Evolutionary conservation across 2,888 invertebrate species (phyloP).

Genomic region (Stenichneumon culpator): DNA sequence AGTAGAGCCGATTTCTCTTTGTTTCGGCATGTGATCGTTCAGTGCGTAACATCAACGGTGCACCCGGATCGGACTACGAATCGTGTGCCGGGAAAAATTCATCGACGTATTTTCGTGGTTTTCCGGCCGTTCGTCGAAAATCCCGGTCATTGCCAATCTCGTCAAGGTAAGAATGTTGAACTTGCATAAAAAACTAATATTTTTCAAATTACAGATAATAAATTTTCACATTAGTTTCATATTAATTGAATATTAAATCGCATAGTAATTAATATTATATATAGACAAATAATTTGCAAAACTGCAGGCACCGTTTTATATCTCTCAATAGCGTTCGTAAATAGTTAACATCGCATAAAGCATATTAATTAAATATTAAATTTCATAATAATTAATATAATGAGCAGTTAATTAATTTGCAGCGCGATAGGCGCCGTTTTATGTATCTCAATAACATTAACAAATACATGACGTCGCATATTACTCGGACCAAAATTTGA

Average conservation of each 20-base stretch:
- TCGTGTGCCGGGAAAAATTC: neutral
- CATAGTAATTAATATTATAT: no score
- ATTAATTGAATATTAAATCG: no score
- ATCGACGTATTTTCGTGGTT: neutral
- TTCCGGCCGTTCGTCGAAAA: neutral
- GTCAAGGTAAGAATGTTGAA: neutral
- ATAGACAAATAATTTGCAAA: no score
- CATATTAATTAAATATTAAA: neutral
- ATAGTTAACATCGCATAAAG: no score
- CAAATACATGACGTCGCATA: no score
- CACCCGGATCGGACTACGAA: neutral
- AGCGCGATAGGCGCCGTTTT: no score
- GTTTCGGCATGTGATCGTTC: neutral
- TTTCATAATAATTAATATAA: neutral
- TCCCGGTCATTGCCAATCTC: neutral
- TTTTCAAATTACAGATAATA: neutral
- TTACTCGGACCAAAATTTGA: no score
- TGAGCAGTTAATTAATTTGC: no score
- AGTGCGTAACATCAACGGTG: neutral
- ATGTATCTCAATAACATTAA: no score
- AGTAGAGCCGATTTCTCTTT: neutral
- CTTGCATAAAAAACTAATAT: neutral
- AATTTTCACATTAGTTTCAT: no score
- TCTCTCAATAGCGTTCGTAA: no score
- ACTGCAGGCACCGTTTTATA: no score